Conservation (phyloP, 2,113 vertebrate species). For the Nymphicus hollandicus region DNA sequence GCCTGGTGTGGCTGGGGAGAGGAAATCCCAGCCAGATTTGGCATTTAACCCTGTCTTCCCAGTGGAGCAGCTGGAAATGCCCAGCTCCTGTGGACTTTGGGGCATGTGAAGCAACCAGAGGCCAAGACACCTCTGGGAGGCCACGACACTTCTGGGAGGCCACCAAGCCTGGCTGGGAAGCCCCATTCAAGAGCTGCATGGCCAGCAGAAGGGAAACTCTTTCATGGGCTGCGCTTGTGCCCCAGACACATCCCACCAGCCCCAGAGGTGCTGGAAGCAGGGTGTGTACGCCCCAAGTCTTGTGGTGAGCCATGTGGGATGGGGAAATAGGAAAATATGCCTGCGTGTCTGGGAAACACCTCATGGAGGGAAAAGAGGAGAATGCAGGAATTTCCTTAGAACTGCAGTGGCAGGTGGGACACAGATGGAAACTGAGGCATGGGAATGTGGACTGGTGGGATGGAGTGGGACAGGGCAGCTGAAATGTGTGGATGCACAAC, state of each 20-base stretch:
- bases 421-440: background rate
- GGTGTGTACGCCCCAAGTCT: background rate
- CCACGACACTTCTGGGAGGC: background rate
- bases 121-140: background rate
- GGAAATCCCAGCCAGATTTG: constrained; percentile 8
- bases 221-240: background rate
- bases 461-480: background rate
- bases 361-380: background rate
- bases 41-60: background rate
- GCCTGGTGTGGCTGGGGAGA: background rate
- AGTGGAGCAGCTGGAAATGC: background rate
- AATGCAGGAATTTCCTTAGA: background rate
- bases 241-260: background rate
- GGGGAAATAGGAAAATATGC: background rate
- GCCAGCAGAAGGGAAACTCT: rapidly evolving
- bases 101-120: background rate
- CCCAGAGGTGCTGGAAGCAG: background rate
- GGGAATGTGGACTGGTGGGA: background rate
- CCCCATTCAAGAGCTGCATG: background rate
- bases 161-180: background rate
- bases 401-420: rapidly evolving
- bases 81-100: background rate
- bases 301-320: background rate
- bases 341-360: background rate
- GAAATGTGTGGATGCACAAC: background rate